Base-by-base conservation (phyloP, 2,888 invertebrate species). In the Suillia variegata region DNA sequence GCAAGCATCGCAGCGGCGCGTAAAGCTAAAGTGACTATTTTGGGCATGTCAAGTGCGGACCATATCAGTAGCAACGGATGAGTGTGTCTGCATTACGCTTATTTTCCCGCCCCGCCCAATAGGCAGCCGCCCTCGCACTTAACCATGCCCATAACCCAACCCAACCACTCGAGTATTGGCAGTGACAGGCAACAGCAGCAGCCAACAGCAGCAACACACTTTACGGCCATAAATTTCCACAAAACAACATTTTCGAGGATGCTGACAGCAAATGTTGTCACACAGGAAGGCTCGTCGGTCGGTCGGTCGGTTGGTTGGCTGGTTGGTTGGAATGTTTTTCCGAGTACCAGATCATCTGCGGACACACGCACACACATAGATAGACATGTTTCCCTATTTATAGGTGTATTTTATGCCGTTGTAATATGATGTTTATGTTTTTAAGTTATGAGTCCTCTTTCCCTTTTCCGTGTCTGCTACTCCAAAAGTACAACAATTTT, bases 251-350 rank as follows among this genome's bases (percentile, higher is more conserved):
- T 38, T 38, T 38, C 38, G 38, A 38, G 38, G 38, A 8, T 38
- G 38, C 38, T 38, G 38, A 38, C 38, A 38, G 38, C 38, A 38
- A 38, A 38, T 38, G 38, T 38, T 38, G 38, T 38, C 38, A 38
- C 31, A n/a, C 26, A 12, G 38, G 38, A 38, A 38, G 38, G n/a
- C 13, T 13, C 6, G 38, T n/a, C n/a, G 38, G 3, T 12, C 6
- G 5, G 31, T 12, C 12, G 5, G 31, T 31, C 31, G 31, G 38
- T 38, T 38, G 13, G 38, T 38, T 38, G 38, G 6, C 10, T 38
- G 13, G 38, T 38, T 38, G 38, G 3, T 5, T 38, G 38, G 12
- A n/a, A 13, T 8, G 38, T n/a, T n/a, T n/a, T n/a, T n/a, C n/a
- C n/a, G n/a, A n/a, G n/a, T n/a, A n/a, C 26, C 26, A 38, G 38